Conservation (phyloP, 2,888 invertebrate species). For the Melitaea athalia region DNA sequence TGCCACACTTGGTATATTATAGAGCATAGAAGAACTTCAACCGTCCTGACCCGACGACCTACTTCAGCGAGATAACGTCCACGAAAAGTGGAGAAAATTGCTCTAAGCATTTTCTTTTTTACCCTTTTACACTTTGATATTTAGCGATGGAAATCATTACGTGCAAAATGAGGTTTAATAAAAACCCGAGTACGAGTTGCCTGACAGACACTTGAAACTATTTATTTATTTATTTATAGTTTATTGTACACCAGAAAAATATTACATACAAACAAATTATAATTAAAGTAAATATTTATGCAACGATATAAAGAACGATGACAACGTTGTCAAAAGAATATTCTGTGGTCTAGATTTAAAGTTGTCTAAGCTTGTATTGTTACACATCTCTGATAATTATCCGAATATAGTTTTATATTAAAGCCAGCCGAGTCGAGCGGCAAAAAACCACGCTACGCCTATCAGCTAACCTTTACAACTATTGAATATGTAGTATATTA, state of each 20-base stretch:
- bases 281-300: not conserved
- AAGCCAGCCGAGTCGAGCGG: too few species aligned
- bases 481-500: too few species aligned
- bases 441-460: too few species aligned
- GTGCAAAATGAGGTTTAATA: not conserved
- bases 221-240: too few species aligned
- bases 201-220: not conserved
- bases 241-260: too few species aligned
- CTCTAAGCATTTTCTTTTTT: conserved; percentile 12
- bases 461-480: too few species aligned
- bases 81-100: conserved; percentile 11
- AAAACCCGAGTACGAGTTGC: not conserved
- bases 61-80: conserved; percentile 43
- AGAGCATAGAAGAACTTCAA: conserved; percentile 53
- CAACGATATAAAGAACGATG: not conserved
- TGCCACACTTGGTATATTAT: conserved; percentile 32
- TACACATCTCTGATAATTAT: too few species aligned
- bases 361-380: not conserved
- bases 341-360: not conserved
- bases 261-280: not conserved
- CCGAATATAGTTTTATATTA: too few species aligned
- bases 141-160: not conserved
- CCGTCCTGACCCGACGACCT: conserved; percentile 51
- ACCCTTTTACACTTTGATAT: conserved; percentile 8
- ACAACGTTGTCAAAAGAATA: conserved; percentile 14